Evolutionary conservation across 1,140 invertebrate genomes (phyloP).

Genomic region (Drosophila grimshawi): DNA sequence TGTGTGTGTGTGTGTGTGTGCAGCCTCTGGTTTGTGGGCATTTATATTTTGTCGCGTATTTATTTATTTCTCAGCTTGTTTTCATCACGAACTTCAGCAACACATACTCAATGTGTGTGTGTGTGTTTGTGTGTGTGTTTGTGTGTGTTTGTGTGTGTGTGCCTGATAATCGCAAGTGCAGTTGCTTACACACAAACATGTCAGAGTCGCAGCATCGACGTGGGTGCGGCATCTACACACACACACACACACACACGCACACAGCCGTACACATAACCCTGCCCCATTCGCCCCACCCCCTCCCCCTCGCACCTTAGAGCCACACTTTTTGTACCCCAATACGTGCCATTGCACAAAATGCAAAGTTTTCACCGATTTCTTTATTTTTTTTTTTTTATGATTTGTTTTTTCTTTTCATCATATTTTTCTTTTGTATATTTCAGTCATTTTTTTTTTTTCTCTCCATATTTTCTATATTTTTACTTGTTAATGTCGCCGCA

Average conservation of each 20-base stretch:
- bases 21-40: constrained; percentile 10
- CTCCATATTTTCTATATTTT: constrained; percentile 5
- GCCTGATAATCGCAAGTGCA: constrained; percentile 53
- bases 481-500: constrained; percentile 35
- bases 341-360: constrained; percentile 60
- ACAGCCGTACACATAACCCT: neutral
- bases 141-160: constrained; percentile 12
- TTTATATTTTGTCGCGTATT: constrained; percentile 39
- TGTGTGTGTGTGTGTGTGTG: neutral
- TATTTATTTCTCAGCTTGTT: constrained; percentile 42
- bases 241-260: neutral
- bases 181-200: constrained; percentile 43
- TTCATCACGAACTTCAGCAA: constrained; percentile 41
- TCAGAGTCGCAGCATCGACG: constrained; percentile 38
- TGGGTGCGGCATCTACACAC: constrained; percentile 39
- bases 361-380: constrained; percentile 50
- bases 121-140: neutral
- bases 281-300: too few species aligned
- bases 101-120: neutral
- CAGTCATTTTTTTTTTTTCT: constrained; percentile 6
- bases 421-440: neutral
- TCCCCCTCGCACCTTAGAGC: neutral
- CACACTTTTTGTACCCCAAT: constrained; percentile 31
- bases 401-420: neutral
- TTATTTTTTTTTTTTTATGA: constrained; percentile 30